A percentile compares a stretch with the other conserved stretches of the same genome.
Conservation (phyloP, 2,888 invertebrate species). For the Salticus scenicus region DNA sequence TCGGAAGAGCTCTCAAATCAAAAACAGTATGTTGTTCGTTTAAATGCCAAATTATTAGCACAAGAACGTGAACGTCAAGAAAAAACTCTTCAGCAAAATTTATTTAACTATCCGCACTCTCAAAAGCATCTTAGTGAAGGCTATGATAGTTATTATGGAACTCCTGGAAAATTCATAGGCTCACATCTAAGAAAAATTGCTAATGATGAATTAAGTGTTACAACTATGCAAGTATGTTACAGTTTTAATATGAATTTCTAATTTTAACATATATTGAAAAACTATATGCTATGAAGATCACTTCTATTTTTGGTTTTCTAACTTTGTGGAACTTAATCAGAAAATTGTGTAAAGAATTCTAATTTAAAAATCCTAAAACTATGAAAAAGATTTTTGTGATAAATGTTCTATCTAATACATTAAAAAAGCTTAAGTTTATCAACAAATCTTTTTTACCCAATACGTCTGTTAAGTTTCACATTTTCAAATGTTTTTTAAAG, state of each 20-base stretch:
- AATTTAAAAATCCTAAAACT: neutral
- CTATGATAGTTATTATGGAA: slow-evolving; percentile 68
- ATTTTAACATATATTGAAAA: slow-evolving; percentile 1
- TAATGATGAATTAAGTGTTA: slow-evolving; percentile 77
- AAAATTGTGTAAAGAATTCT: neutral
- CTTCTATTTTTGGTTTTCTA: neutral
- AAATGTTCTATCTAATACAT: too few relatives aligned
- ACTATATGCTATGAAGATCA: neutral
- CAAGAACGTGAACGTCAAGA: slow-evolving; percentile 52
- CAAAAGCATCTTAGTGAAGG: slow-evolving; percentile 16
- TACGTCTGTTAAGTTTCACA: too few relatives aligned
- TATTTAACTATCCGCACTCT: slow-evolving; percentile 21
- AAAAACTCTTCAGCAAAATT: slow-evolving; percentile 37
- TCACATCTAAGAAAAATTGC: slow-evolving; percentile 75
- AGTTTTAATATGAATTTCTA: slow-evolving; percentile 73
- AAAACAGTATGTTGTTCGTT: slow-evolving; percentile 48
- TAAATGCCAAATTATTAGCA: slow-evolving; percentile 57
- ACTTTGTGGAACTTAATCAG: neutral
- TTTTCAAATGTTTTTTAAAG: too few relatives aligned
- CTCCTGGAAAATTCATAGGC: slow-evolving; percentile 73
- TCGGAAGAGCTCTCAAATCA: slow-evolving; percentile 53
- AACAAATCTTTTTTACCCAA: too few relatives aligned
- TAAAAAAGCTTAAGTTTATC: too few relatives aligned
- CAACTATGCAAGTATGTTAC: slow-evolving; percentile 75
- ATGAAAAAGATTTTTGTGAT: too few relatives aligned